These are phyloP conservation scores for Notodonta ziczac DNA, from an alignment of 2,888 invertebrate species.

Conservation along the genomic window DNA sequence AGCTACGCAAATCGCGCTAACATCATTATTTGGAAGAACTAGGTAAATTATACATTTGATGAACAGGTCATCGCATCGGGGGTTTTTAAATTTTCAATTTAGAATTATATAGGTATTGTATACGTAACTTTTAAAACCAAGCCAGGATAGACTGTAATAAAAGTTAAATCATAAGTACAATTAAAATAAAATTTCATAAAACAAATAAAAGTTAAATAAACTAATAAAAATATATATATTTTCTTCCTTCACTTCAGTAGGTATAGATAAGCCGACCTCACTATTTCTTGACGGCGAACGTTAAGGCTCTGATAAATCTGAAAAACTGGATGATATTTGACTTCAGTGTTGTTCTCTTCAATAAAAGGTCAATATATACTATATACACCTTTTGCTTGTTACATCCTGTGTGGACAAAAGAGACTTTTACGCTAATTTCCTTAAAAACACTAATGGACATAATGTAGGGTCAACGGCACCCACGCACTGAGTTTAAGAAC, in stretches of 20 bases:
- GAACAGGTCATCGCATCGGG: too few relatives aligned
- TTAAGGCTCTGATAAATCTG: not conserved
- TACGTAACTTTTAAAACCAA: too few relatives aligned
- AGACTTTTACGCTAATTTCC: constrained; percentile 4
- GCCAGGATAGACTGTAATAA: too few relatives aligned
- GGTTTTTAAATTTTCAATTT: too few relatives aligned
- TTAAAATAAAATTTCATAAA: too few relatives aligned
- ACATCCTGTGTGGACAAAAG: not conserved
- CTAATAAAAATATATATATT: not conserved
- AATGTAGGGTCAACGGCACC: not conserved
- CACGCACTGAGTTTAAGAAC: not conserved
- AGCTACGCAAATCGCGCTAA: too few relatives aligned
- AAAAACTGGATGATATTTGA: not conserved
- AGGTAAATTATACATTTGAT: too few relatives aligned
- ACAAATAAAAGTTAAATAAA: not conserved
- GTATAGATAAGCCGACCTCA: not conserved
- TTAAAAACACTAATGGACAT: constrained; percentile 2
- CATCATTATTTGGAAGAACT: too few relatives aligned
- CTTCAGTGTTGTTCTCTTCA: not conserved
- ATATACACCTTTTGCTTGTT: not conserved
- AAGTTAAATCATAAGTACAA: too few relatives aligned
- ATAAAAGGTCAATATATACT: not conserved
- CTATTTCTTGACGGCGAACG: not conserved
- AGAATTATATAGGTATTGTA: too few relatives aligned
- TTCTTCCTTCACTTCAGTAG: not conserved